Evolutionary conservation across 2,888 invertebrate genomes (phyloP).

Genomic region (Macaria notata): DNA sequence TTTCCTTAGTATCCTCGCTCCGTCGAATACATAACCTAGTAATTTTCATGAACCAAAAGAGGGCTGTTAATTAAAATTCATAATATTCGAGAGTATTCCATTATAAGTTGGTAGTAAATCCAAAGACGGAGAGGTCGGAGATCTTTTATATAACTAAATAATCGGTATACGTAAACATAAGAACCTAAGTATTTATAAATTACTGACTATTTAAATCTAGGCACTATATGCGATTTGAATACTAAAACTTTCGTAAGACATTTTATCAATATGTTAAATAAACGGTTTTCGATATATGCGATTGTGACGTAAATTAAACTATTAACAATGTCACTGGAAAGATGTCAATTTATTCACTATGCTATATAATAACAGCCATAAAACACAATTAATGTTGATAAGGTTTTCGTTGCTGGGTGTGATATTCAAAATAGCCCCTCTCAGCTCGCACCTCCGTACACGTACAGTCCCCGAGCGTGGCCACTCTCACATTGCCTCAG

Average conservation of each 20-base stretch:
- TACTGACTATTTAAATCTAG: no score
- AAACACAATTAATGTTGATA: no score
- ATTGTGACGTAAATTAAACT: no score
- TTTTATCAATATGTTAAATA: no score
- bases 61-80: constrained; percentile 17
- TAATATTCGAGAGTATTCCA: constrained; percentile 19
- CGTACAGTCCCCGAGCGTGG: constrained; percentile 26
- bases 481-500: constrained; percentile 42
- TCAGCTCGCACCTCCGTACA: constrained; percentile 18
- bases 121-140: constrained; percentile 16
- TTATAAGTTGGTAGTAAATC: constrained; percentile 25
- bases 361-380: no score
- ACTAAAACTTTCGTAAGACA: no score
- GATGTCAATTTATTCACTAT: no score
- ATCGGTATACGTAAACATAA: not conserved
- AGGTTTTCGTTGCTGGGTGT: not conserved
- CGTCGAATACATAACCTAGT: constrained; percentile 18
- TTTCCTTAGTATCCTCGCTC: constrained; percentile 25
- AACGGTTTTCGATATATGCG: no score
- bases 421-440: not conserved
- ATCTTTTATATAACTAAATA: constrained; percentile 12
- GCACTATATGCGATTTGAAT: no score
- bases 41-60: constrained; percentile 20
- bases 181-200: no score
- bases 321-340: no score